Conservation (phyloP, 2,888 invertebrate genomes). For the Nipponacmea schrenckii region DNA sequence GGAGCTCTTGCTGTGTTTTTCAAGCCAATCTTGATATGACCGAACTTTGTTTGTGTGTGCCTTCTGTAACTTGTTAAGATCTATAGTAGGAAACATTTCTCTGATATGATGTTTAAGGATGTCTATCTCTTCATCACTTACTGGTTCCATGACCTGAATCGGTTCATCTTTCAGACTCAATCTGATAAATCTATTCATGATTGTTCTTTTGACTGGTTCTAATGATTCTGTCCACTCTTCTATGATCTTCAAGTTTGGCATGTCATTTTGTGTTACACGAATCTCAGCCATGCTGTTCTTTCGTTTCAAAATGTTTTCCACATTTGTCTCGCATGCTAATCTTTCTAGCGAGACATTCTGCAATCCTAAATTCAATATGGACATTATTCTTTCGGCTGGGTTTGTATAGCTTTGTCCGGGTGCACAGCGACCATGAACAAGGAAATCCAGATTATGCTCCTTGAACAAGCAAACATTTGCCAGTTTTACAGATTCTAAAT, state of each 20-base stretch:
- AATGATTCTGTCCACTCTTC: not conserved
- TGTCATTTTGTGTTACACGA: not conserved
- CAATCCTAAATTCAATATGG: not conserved
- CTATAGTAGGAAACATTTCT: not conserved
- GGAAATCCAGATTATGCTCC: not conserved
- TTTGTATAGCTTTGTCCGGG: not conserved
- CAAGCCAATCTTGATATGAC: not conserved
- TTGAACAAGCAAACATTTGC: too few species aligned
- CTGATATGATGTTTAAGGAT: not conserved
- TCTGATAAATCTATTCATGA: not conserved
- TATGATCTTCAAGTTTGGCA: not conserved
- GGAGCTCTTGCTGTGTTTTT: not conserved
- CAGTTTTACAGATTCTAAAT: too few species aligned
- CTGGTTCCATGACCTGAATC: not conserved
- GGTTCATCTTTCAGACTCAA: not conserved
- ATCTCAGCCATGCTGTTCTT: not conserved
- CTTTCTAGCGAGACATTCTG: not conserved
- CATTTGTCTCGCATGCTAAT: not conserved
- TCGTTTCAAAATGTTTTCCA: not conserved
- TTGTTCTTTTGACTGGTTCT: not conserved
- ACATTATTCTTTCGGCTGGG: not conserved
- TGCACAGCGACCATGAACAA: not conserved
- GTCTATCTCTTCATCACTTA: not conserved
- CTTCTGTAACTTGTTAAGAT: not conserved
- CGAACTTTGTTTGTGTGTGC: not conserved